Base-by-base conservation (phyloP, 37 sponge, comb jelly and placozoan genomes). In the Theonella swinhoei region DNA sequence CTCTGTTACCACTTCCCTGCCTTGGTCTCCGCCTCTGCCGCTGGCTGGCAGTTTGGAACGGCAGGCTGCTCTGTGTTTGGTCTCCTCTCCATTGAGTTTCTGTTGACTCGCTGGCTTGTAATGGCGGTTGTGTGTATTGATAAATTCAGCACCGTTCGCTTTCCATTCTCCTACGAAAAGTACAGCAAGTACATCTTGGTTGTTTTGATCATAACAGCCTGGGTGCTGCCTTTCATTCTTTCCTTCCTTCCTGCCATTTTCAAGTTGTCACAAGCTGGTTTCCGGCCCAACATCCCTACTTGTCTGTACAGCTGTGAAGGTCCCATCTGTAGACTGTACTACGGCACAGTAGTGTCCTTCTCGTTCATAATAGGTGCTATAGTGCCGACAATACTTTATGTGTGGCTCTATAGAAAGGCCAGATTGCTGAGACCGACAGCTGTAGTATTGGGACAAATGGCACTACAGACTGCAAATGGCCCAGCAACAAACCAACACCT, bases 61-160 rank as follows among this genome's bases (percentile, higher is more conserved):
- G 32, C 0, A 0, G 78, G 78, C 58, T 85, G 85, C 62, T 36
- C 20, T 24, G 62, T 59, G 11, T 77, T 77, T 35, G 85, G 85
- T 4, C 32, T 77, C 23, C 68, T 85, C 14, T 68, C 47, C 29
- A 54, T 69, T 22, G 1, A 77, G 24, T 77, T 77, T n/a, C 24
- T 85, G 26, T 62, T 66, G 28, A 70, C 71, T 32, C 58, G 83
- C 23, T 85, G 85, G 85, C 20, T 85, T 4, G 9, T 68, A 4
- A 67, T 85, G 71, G 71, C 64, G 23, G 47, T 85, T 23, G 31
- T 85, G 30, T 68, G 58, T 19, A n/a, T 85, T 1, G 85, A 85
- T 69, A 28, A 78, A 29, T 76, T 85, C 78, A 66, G 60, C 39
- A 68, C 47, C 4, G 77, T 85, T 11, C 68, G 64, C 1, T 85